Evolutionary conservation across 2,888 invertebrate genomes (phyloP).

Genomic region (Zonitis immaculata): DNA sequence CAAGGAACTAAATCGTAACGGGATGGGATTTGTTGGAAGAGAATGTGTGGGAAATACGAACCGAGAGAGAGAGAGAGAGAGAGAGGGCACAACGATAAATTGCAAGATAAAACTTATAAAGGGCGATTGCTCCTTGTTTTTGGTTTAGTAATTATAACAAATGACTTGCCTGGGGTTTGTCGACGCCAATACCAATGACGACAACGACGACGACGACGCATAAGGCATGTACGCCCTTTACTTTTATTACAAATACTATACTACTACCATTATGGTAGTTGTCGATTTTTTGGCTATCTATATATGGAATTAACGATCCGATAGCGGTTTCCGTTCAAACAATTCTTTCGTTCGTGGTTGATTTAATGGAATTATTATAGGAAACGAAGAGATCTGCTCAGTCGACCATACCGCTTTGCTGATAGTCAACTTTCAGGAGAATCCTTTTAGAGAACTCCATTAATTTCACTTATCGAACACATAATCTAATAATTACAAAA

Average conservation of each 20-base stretch:
- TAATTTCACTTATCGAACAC: no score
- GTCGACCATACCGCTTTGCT: no score
- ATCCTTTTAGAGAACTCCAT: no score
- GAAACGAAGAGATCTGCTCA: no score
- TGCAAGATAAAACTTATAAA: slow-evolving; percentile 44
- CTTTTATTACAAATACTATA: no score
- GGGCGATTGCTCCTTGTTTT: slow-evolving; percentile 43
- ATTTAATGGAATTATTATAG: slow-evolving; percentile 19
- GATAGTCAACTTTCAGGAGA: no score
- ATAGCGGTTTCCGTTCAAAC: slow-evolving; percentile 19
- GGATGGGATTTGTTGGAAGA: slow-evolving; percentile 42
- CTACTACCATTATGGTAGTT: not conserved
- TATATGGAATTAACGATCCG: slow-evolving; percentile 19
- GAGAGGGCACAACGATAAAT: slow-evolving; percentile 45
- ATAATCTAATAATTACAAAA: no score
- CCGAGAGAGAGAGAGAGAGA: no score
- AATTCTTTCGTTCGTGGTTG: slow-evolving; percentile 15
- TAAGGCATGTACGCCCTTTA: no score
- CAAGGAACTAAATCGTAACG: slow-evolving; percentile 43
- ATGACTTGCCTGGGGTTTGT: slow-evolving; percentile 34
- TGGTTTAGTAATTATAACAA: slow-evolving; percentile 48
- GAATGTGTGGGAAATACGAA: slow-evolving; percentile 42
- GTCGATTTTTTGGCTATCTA: no score
- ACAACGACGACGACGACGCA: no score
- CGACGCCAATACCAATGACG: no score